phyloP scores from a whole-genome alignment of 2,113 vertebrate species.

The Scomber scombrus region DNA sequence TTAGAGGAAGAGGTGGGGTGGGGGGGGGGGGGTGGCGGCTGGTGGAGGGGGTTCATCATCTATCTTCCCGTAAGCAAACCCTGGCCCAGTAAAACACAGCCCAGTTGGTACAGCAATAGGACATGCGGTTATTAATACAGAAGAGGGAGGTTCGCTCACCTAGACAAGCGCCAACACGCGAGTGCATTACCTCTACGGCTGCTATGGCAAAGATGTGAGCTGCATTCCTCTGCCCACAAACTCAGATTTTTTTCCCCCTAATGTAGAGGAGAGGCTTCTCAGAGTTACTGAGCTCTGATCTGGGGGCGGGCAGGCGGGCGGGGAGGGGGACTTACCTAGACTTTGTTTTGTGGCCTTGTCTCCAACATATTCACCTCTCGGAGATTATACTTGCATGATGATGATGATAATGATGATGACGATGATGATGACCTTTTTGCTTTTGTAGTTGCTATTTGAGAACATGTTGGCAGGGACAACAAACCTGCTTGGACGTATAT shows the following conservation, averaged over 20 bases:
- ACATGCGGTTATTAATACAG: conserved; percentile 83
- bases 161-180: conserved; percentile 85
- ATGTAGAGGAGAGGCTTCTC: conserved; percentile 55
- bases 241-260: conserved; percentile 49
- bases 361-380: background rate
- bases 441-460: background rate
- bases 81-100: conserved; percentile 70
- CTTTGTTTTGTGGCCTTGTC: background rate
- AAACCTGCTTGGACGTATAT: background rate
- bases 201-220: conserved; percentile 86
- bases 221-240: conserved; percentile 86
- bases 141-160: conserved; percentile 78
- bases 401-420: background rate
- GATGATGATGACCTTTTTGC: too few species aligned
- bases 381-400: background rate
- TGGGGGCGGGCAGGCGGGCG: conserved; percentile 33
- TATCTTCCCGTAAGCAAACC: conserved; percentile 75
- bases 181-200: conserved; percentile 85
- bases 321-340: conserved; percentile 22
- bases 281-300: conserved; percentile 40
- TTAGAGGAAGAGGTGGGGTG: conserved; percentile 64
- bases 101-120: conserved; percentile 78
- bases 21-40: conserved; percentile 51
- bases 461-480: background rate
- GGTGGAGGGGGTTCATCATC: conserved; percentile 72